phyloP scores from a whole-genome alignment of 2,888 invertebrate genomes.

The Troides helena region DNA sequence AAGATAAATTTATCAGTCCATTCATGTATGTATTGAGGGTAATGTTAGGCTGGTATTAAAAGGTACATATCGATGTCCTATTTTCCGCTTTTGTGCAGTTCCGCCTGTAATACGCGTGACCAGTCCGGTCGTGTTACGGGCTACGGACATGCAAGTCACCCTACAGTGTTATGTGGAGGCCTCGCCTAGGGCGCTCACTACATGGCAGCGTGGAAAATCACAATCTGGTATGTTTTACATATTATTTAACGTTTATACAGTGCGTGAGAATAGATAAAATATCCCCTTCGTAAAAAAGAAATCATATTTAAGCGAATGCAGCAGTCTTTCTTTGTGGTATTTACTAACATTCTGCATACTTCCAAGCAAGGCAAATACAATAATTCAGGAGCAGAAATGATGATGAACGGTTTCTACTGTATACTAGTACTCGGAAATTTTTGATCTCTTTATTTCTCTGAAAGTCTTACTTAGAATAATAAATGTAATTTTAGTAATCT shows the following conservation, averaged over 20 bases:
- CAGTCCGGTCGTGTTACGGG: conserved; percentile 90
- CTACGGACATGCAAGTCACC: conserved; percentile 88
- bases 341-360: too few species aligned
- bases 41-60: not conserved
- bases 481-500: too few species aligned
- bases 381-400: too few species aligned
- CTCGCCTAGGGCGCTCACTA: conserved; percentile 91
- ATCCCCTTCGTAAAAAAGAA: not conserved
- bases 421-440: too few species aligned
- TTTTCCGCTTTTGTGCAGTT: conserved; percentile 77
- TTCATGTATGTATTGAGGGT: not conserved
- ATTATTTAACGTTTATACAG: too few species aligned
- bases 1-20: not conserved
- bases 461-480: too few species aligned
- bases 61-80: not conserved
- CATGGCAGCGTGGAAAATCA: conserved; percentile 82
- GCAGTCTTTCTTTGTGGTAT: too few species aligned
- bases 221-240: conserved; percentile 45
- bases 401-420: too few species aligned
- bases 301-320: too few species aligned
- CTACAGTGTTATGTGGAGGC: conserved; percentile 93
- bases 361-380: too few species aligned
- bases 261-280: not conserved
- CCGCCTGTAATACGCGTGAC: conserved; percentile 90
- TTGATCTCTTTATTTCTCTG: too few species aligned